phyloP scores from a whole-genome alignment of 2,888 invertebrate species.

The Malacosoma neustria region DNA sequence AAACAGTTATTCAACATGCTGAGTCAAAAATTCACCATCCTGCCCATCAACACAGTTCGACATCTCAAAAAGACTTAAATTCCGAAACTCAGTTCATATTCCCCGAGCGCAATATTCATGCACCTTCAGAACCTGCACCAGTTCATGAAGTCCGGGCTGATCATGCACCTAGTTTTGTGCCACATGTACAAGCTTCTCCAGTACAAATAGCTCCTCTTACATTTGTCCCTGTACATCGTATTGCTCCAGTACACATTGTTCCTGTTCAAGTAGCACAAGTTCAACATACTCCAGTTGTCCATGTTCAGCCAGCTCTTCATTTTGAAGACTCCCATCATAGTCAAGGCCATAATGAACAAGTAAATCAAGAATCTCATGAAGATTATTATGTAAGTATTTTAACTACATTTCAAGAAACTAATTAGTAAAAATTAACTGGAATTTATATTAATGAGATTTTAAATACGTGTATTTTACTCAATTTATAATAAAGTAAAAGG shows the following conservation, averaged over 20 bases:
- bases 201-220: background rate
- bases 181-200: background rate
- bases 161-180: background rate
- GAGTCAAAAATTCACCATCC: constrained; percentile 20
- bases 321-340: background rate
- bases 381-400: constrained; percentile 38
- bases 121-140: constrained; percentile 3
- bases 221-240: background rate
- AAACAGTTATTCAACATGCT: constrained; percentile 35
- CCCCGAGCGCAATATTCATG: constrained; percentile 7
- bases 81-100: background rate
- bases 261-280: constrained; percentile 3
- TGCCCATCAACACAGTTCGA: background rate
- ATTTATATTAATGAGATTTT: background rate
- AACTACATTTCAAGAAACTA: background rate
- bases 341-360: constrained; percentile 2
- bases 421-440: background rate
- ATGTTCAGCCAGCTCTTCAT: background rate
- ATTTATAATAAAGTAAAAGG: too few relatives aligned
- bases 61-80: background rate
- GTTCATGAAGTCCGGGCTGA: background rate
- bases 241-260: constrained; percentile 1
- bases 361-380: constrained; percentile 18
- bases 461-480: background rate
- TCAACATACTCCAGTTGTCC: background rate